Conservation (phyloP, 2,888 invertebrate genomes). For the Bombylius discolor region DNA sequence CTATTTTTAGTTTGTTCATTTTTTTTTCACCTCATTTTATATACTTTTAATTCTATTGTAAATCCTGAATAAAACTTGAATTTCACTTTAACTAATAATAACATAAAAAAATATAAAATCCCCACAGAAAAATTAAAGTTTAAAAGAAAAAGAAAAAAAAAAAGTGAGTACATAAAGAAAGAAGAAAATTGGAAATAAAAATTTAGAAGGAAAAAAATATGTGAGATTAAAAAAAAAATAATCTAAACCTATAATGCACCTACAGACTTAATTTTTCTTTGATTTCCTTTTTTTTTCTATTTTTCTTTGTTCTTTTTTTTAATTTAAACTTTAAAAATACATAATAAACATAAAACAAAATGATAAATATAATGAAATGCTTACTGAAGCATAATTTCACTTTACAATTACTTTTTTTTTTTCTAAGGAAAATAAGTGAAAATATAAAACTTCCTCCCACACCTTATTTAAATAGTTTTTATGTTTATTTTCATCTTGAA, state of each 20-base stretch:
- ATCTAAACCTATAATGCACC: no score
- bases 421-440: not conserved
- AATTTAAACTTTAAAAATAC: not conserved
- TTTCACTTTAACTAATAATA: not conserved
- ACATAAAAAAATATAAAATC: not conserved
- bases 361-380: not conserved
- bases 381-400: not conserved
- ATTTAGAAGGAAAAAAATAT: not conserved
- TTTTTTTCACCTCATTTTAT: not conserved
- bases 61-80: not conserved
- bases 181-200: not conserved
- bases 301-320: not conserved
- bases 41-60: not conserved
- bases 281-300: no score
- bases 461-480: no score
- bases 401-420: not conserved
- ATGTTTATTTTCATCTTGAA: no score
- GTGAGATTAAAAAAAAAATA: not conserved
- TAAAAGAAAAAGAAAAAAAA: not conserved
- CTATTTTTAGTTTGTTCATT: not conserved
- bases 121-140: not conserved
- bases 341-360: not conserved
- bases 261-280: no score
- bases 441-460: no score
- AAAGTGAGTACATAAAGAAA: not conserved